Conservation (phyloP, 92 coral and sea anemone species). For the Actinernus sp. region DNA sequence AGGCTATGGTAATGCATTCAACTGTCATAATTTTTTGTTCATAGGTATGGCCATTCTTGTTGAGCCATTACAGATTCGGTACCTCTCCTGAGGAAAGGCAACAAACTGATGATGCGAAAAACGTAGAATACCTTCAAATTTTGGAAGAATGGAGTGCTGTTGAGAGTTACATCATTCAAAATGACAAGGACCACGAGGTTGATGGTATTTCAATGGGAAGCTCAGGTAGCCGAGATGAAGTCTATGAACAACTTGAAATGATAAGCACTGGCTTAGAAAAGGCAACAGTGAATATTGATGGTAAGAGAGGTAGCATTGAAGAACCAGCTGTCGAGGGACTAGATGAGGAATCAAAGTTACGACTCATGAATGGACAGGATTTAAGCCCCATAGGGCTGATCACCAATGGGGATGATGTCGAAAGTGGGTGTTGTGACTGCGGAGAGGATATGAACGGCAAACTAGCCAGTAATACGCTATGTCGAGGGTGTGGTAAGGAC, state of each 20-base stretch:
- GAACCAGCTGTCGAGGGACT: slow-evolving; percentile 79
- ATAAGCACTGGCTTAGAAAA: slow-evolving; percentile 74
- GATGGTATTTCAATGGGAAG: slow-evolving; percentile 96
- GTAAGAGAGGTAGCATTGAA: slow-evolving; percentile 72
- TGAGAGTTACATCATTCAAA: slow-evolving; percentile 75
- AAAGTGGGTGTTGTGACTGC: slow-evolving; percentile 94
- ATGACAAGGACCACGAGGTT: slow-evolving; percentile 83
- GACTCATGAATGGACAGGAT: slow-evolving; percentile 69
- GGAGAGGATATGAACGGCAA: slow-evolving; percentile 68
- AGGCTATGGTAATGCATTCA: not conserved
- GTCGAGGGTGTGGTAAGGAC: slow-evolving; percentile 73
- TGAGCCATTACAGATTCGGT: slow-evolving; percentile 91
- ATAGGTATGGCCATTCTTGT: slow-evolving; percentile 96
- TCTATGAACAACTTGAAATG: slow-evolving; percentile 90
- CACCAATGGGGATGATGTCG: slow-evolving; percentile 75
- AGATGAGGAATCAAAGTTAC: slow-evolving; percentile 50
- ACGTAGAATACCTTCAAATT: slow-evolving; percentile 62
- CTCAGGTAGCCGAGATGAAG: slow-evolving; percentile 94
- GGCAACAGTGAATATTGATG: slow-evolving; percentile 29
- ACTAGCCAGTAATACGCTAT: slow-evolving; percentile 33
- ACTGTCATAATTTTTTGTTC: not conserved
- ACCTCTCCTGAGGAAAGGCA: slow-evolving; percentile 83
- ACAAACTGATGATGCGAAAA: slow-evolving; percentile 57
- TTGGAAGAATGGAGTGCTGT: slow-evolving; percentile 94
- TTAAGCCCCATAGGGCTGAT: slow-evolving; percentile 20